Evolutionary conservation across 1,140 invertebrate species (phyloP), one percentile per base, ranked within the genome.

Genomic region (Drosophila tsacasi): DNA sequence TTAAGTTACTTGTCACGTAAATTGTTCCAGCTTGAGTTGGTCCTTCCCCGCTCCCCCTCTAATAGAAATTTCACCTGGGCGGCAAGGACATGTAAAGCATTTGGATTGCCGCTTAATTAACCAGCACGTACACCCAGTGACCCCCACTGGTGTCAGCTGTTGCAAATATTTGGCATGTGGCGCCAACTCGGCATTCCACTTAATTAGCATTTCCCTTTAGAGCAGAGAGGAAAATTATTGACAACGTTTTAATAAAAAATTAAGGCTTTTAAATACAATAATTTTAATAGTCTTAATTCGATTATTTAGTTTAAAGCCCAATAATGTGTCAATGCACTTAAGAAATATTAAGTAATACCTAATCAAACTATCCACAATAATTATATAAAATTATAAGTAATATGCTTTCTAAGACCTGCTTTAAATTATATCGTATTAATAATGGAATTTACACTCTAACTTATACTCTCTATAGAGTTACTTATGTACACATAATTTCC

Each of bases 81-180:
- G 10, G 19, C 10, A 59, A 37, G 78, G 54, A 61, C 81, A 77
- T 73, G 74, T 61, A 86, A 64, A 76, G 83, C 79, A 87, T 86
- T 68, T 37, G 62, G 49, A 76, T 89, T 57, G 60, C 44, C 61
- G 63, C 68, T 89, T 89, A 87, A 89, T 87, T 83, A 89, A 71
- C 49, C 54, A n/a, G 50, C 76, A 80, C 74, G 85, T 81, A 68
- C 46, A 23, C 30, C 47, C 50, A 44, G 54, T 47, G 59, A 74
- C 68, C 66, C 69, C 44, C 57, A 30, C 40, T 75, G 69, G 57
- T 55, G 73, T 75, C 59, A 84, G 68, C 73, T 81, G 81, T 47
- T 40, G 73, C 63, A 81, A 85, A 81, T 85, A 84, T 84, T 81
- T 85, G 78, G 55, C 82, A 85, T 46, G 57, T 65, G 75, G 71